Conservation (phyloP, 2,797 vertebrate species). For the Psittacula echo region DNA sequence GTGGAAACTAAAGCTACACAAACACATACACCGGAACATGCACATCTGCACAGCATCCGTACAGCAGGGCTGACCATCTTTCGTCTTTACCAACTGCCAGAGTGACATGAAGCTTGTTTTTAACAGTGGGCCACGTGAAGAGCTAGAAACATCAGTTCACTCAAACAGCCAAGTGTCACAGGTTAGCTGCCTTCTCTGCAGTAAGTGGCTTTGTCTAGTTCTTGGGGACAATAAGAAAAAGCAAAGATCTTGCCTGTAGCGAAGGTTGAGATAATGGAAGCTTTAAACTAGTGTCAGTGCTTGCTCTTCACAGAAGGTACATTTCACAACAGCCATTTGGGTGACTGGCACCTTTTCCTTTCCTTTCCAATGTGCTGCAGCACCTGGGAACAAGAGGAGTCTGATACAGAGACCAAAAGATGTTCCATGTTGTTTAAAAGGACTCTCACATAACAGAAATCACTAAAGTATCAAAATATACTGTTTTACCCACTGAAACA, state of each 20-base stretch:
- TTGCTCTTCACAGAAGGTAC: neutral
- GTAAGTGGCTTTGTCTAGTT: neutral
- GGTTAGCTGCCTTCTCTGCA: neutral
- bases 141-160: neutral
- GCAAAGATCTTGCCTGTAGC: neutral
- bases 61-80: neutral
- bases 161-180: neutral
- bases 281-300: neutral
- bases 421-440: neutral
- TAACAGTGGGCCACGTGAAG: fast-evolving
- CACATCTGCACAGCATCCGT: fast-evolving
- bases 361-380: neutral
- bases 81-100: neutral
- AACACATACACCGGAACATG: neutral
- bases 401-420: neutral
- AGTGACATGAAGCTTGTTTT: neutral
- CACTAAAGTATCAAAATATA: fast-evolving
- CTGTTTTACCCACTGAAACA: neutral
- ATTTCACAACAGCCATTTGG: neutral
- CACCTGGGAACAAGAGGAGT: neutral
- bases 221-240: neutral
- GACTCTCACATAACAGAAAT: neutral
- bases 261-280: neutral
- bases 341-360: neutral
- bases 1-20: fast-evolving